Base-by-base conservation (phyloP, 2,113 vertebrate genomes). In the Propithecus coquereli region DNA sequence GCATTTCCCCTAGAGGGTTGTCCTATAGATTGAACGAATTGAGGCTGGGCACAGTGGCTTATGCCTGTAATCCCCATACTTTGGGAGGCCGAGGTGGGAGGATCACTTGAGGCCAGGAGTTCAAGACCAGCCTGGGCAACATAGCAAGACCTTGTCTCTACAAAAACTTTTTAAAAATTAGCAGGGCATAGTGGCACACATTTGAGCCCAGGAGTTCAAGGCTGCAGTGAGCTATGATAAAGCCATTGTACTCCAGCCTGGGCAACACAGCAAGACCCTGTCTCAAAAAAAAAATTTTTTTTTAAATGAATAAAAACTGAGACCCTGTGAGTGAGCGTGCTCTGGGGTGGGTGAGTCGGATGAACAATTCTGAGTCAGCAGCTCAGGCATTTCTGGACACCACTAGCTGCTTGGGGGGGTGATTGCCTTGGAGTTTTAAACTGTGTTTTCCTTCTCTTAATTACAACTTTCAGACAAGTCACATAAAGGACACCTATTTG, bases 31-130 rank as follows among this genome's bases (percentile, higher is more conserved):
- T 27, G n/a, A 59, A 25, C 3, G 5, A 63, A 4, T 59, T 5
- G 59, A 61, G 59, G 0, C 66, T 22, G 18, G n/a, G n/a, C 3
- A 0, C 20, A 1, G 66, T 37, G n/a, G n/a, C 34, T 37, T 37
- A 76, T 9, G 27, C 10, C 61, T 30, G 3, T 63, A 12, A 30
- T 30, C 27, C 61, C 11, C 27, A 12, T 30, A 13, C 25, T 63
- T 30, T 30, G 25, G 61, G 23, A 63, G 61, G 11, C 61, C 5
- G 4, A 63, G 61, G 61, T 5, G 27, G 61, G 61, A 5, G 61
- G 61, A 63, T 63, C 10, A 12, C 27, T 63, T 11, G 11, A 63
- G 25, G 61, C 11, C 27, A 63, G 25, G 25, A 63, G 61, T 63
- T 63, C 11, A 13, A 63, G 27, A 63, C 25, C 27, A 63, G 61